These are phyloP conservation scores for Sphaerophoria taeniata DNA, from an alignment of 2,888 invertebrate species.

Conservation along the genomic window DNA sequence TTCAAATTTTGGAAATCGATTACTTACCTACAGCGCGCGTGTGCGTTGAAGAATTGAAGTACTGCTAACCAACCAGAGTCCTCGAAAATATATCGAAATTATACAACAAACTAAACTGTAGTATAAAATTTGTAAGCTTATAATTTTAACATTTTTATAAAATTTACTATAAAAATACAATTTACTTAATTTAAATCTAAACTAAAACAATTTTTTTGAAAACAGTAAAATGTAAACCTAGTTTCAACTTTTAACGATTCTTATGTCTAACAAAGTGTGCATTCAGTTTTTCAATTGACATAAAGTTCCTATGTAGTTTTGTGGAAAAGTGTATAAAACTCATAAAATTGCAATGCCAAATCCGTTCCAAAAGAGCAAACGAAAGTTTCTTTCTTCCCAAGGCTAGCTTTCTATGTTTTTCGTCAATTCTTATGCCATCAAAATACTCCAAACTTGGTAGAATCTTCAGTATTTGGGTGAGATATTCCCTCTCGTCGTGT, in stretches of 20 bases:
- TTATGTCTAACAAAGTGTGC: slow-evolving; percentile 33
- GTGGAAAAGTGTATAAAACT: slow-evolving; percentile 54
- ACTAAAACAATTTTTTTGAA: slow-evolving; percentile 12
- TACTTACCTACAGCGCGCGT: no score
- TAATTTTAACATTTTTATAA: no score
- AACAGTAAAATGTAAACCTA: slow-evolving; percentile 6
- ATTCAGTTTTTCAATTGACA: slow-evolving; percentile 63
- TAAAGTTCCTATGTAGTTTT: slow-evolving; percentile 54
- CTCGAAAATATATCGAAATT: no score
- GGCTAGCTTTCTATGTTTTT: slow-evolving; percentile 36
- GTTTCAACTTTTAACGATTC: slow-evolving; percentile 14
- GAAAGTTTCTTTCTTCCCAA: slow-evolving; percentile 29
- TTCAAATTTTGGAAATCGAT: no score
- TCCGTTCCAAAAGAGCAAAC: slow-evolving; percentile 54
- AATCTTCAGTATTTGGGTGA: slow-evolving; percentile 72
- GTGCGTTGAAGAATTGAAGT: no score
- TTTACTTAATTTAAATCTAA: no score
- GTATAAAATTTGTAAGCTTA: no score
- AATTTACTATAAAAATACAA: no score
- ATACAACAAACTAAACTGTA: no score
- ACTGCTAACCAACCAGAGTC: no score
- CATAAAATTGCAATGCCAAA: slow-evolving; percentile 62
- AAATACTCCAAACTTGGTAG: slow-evolving; percentile 75
- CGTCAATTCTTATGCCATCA: slow-evolving; percentile 73
- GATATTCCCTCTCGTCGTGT: slow-evolving; percentile 82